Conservation (phyloP, 53 echinoderm and acorn worm genomes). For the Actinopyga echinites region DNA sequence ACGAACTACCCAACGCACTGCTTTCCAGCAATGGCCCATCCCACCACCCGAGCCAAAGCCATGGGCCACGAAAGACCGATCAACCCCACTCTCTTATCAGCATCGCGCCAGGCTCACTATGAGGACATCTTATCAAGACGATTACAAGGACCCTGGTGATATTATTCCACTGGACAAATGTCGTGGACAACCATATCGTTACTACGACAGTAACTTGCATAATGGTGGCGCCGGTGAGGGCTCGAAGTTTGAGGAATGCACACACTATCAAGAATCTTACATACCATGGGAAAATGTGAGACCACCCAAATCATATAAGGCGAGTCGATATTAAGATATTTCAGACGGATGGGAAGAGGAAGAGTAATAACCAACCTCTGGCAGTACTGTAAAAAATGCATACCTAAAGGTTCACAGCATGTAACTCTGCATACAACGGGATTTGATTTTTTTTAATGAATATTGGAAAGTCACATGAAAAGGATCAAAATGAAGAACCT, state of each 20-base stretch:
- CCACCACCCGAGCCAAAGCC: constrained; percentile 47
- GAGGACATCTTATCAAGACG: constrained; percentile 78
- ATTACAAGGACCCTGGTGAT: constrained; percentile 58
- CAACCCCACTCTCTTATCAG: constrained; percentile 52
- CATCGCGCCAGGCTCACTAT: constrained; percentile 65
- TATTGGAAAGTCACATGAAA: too few relatives aligned
- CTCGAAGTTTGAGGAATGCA: constrained; percentile 66
- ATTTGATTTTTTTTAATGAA: too few relatives aligned
- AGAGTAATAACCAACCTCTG: too few relatives aligned
- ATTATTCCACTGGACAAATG: constrained; percentile 73
- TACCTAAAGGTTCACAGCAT: too few relatives aligned
- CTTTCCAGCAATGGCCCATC: constrained; percentile 85
- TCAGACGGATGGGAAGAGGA: background rate
- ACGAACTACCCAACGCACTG: constrained; percentile 81
- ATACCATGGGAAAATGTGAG: constrained; percentile 76
- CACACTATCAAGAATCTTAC: constrained; percentile 72
- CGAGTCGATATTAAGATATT: background rate
- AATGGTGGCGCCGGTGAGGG: constrained; percentile 51
- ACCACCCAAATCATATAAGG: constrained; percentile 82
- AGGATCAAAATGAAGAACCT: too few relatives aligned
- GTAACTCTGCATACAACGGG: too few relatives aligned
- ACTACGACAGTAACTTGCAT: constrained; percentile 61
- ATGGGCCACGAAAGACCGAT: constrained; percentile 70
- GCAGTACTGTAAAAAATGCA: too few relatives aligned
- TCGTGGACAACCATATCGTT: constrained; percentile 70